phyloP scores from a whole-genome alignment of 2,113 vertebrate species.

The Numida meleagris region DNA sequence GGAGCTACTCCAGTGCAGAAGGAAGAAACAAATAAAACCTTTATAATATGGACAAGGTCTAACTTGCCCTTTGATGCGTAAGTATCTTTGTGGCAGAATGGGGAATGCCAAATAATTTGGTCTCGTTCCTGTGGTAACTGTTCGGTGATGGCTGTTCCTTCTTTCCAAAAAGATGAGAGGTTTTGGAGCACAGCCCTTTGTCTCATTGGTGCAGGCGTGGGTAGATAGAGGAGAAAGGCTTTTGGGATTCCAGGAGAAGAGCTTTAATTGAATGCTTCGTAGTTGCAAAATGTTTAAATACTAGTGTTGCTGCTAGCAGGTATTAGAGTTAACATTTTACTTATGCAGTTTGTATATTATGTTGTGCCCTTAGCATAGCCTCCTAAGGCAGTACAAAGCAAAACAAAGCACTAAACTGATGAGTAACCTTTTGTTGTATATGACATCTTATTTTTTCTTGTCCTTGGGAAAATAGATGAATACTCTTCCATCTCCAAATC shows the following conservation, averaged over 20 bases:
- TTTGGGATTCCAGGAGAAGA: not conserved
- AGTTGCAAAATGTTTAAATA: conserved; percentile 6
- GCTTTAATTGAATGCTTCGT: not conserved
- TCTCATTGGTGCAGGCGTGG: not conserved
- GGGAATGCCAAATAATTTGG: not conserved
- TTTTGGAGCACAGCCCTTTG: not conserved
- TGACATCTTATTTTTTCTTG: not conserved
- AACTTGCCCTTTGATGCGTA: not conserved
- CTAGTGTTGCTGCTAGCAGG: not conserved
- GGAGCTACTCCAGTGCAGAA: not conserved
- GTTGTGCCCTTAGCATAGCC: not conserved
- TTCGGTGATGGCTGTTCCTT: not conserved
- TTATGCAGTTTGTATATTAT: not conserved
- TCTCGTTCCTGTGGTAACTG: not conserved
- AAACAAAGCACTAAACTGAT: not conserved
- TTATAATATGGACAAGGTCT: not conserved
- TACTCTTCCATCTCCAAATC: not conserved
- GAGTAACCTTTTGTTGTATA: not conserved
- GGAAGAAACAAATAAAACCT: not conserved
- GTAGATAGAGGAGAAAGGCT: rapidly evolving
- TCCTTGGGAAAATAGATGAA: not conserved
- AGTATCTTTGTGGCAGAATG: not conserved
- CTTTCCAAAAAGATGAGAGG: not conserved
- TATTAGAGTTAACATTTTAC: not conserved
- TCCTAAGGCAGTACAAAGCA: not conserved